Percentiles rank a stretch among this genome's conserved stretches.
Evolutionary conservation across 30 jellyfish, hydroid and myxozoan genomes (phyloP).

Genomic region (Hydractinia symbiolongicarpus): DNA sequence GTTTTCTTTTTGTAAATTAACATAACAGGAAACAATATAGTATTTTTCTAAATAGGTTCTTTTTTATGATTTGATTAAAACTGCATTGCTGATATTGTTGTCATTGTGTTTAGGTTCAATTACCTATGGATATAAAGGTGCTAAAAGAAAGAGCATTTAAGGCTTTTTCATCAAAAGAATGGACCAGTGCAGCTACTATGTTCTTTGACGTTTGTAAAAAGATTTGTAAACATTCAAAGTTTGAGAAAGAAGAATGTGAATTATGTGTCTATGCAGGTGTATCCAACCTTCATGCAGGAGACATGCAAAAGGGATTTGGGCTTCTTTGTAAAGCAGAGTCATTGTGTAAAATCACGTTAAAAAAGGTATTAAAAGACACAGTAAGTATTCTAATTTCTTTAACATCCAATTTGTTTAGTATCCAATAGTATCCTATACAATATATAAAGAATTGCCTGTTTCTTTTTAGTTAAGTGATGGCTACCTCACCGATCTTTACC

Average conservation of each 20-base stretch:
- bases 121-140: background rate
- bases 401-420: background rate
- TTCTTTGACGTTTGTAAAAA: background rate
- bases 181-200: background rate
- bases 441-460: too few relatives aligned
- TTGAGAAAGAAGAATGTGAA: slow-evolving; percentile 4
- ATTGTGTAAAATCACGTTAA: background rate
- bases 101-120: background rate
- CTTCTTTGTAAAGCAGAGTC: background rate
- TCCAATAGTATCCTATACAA: too few relatives aligned
- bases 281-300: background rate
- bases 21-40: background rate
- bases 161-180: background rate
- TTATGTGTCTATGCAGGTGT: background rate
- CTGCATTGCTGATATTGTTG: background rate
- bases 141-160: background rate
- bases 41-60: background rate
- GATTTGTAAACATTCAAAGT: background rate
- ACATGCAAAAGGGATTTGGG: background rate
- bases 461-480: too few relatives aligned
- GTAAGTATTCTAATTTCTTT: background rate
- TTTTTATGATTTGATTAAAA: background rate
- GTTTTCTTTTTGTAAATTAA: background rate
- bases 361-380: background rate
- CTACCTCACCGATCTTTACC: too few relatives aligned